Conservation (phyloP, 2,888 invertebrate genomes). For the Clistopyga incitator region DNA sequence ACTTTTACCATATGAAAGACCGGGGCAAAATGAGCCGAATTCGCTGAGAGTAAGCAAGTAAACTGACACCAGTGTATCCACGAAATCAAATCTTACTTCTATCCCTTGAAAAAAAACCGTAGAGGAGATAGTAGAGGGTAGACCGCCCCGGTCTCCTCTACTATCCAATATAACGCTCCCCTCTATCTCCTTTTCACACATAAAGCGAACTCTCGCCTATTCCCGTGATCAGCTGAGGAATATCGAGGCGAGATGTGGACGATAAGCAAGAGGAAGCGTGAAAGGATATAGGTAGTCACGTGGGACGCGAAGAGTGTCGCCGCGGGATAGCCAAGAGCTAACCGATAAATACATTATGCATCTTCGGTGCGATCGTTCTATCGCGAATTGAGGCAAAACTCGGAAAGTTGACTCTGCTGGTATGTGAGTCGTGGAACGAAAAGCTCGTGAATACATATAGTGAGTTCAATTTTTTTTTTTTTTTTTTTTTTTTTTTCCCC, state of each 20-base stretch:
- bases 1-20: not conserved
- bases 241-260: conserved; percentile 42
- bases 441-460: conserved; percentile 5
- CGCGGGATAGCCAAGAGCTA: conserved; percentile 25
- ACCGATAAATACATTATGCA: conserved; percentile 65
- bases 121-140: too few relatives aligned
- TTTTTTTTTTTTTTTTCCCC: too few relatives aligned
- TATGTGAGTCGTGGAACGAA: not conserved
- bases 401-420: not conserved
- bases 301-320: conserved; percentile 3
- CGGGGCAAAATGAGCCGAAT: not conserved
- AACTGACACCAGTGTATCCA: too few relatives aligned
- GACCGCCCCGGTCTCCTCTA: not conserved
- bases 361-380: conserved; percentile 31
- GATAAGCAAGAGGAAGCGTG: conserved; percentile 6
- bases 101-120: too few relatives aligned
- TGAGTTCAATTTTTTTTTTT: not conserved
- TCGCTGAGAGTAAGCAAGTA: too few relatives aligned
- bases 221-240: conserved; percentile 38
- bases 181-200: not conserved
- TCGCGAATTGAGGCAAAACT: not conserved
- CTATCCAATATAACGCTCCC: not conserved
- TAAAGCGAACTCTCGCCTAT: not conserved
- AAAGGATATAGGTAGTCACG: conserved; percentile 9
- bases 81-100: too few relatives aligned